Evolutionary conservation across 2,113 vertebrate genomes (phyloP).

Genomic region (Cyrtonyx montezumae): DNA sequence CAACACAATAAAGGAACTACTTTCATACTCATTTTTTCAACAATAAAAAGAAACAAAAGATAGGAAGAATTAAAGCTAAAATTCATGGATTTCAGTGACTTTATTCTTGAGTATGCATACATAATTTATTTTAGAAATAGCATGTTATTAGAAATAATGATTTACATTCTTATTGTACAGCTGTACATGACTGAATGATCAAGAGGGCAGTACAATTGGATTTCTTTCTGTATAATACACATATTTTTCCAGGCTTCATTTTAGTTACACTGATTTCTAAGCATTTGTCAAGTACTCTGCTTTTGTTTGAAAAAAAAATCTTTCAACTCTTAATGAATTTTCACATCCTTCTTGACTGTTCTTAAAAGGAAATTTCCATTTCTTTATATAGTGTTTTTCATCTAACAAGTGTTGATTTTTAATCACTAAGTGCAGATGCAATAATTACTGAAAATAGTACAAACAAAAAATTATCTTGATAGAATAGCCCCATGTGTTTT

Average conservation of each 20-base stretch:
- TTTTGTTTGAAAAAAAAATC: constrained; percentile 14
- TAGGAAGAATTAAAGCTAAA: background rate
- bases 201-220: background rate
- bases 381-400: background rate
- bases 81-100: background rate
- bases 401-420: constrained; percentile 15
- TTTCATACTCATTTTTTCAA: background rate
- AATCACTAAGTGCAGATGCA: background rate
- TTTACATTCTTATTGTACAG: background rate
- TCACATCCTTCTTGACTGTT: constrained; percentile 10
- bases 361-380: background rate
- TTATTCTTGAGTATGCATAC: background rate
- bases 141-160: background rate
- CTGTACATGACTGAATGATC: background rate
- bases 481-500: background rate
- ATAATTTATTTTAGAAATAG: background rate
- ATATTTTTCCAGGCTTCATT: background rate
- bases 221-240: background rate
- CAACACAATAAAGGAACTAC: rapidly evolving
- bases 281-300: background rate
- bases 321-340: background rate
- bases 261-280: background rate
- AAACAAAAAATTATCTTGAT: background rate
- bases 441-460: background rate
- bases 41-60: background rate